Evolutionary conservation across 2,113 vertebrate genomes (phyloP).

Genomic region (Archocentrus centrarchus): DNA sequence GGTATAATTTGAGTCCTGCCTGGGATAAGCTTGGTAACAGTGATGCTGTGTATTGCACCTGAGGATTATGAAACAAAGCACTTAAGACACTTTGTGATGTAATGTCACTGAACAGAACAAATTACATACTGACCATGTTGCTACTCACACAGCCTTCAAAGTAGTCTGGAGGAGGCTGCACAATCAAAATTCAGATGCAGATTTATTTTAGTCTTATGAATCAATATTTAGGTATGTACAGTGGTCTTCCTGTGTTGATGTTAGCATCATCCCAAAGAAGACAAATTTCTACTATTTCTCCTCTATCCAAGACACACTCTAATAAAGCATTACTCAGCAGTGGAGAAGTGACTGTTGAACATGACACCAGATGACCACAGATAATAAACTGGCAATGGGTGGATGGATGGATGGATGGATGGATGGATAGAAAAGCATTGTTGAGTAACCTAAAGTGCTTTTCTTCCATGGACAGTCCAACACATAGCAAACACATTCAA

Average conservation of each 20-base stretch:
- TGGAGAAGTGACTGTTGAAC: conserved; percentile 2
- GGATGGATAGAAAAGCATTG: not conserved
- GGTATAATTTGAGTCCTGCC: not conserved
- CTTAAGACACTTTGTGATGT: not conserved
- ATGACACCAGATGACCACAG: conserved; percentile 11
- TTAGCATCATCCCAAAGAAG: not conserved
- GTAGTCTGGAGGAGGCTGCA: not conserved
- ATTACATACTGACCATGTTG: not conserved
- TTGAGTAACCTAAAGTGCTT: no score
- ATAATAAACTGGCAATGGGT: conserved; percentile 30
- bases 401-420: not conserved
- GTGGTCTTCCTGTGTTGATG: not conserved
- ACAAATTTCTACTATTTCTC: not conserved
- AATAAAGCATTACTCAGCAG: conserved; percentile 5
- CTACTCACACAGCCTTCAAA: not conserved
- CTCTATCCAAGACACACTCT: no score
- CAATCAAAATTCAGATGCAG: not conserved
- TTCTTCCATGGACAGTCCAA: no score
- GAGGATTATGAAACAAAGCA: conserved; percentile 10
- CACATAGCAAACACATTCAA: no score
- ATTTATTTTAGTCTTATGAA: not conserved
- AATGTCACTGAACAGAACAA: not conserved
- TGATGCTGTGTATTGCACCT: not conserved
- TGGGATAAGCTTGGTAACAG: not conserved
- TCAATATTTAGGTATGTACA: not conserved